These are phyloP conservation scores for Sipha maydis DNA, from an alignment of 2,888 invertebrate species.

Conservation along the genomic window DNA sequence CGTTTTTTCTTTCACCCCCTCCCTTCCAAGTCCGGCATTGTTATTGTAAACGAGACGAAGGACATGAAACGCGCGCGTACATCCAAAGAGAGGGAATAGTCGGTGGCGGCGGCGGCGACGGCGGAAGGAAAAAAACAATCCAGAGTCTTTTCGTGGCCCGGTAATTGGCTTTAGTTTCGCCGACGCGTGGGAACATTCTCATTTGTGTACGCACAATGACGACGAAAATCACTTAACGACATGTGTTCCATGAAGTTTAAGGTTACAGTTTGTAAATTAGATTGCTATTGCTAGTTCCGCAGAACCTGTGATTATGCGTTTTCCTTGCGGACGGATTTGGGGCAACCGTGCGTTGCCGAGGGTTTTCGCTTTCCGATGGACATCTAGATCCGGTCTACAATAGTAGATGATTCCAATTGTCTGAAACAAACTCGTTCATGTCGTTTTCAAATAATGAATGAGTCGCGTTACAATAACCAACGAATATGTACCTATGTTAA, in stretches of 20 bases:
- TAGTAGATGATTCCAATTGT: not conserved
- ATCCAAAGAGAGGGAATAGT: not conserved
- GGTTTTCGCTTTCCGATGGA: slow-evolving; percentile 39
- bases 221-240: slow-evolving; percentile 61
- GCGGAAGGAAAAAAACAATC: slow-evolving; percentile 38
- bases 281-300: slow-evolving; percentile 19
- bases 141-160: slow-evolving; percentile 54
- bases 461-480: not conserved
- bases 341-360: slow-evolving; percentile 27
- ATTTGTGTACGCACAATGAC: slow-evolving; percentile 61
- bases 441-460: not conserved
- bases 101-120: not conserved
- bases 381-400: slow-evolving; percentile 37
- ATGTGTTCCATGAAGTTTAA: slow-evolving; percentile 51
- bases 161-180: slow-evolving; percentile 62
- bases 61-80: slow-evolving; percentile 10
- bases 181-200: slow-evolving; percentile 62
- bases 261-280: slow-evolving; percentile 55
- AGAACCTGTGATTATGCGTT: slow-evolving; percentile 26
- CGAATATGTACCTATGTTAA: not conserved
- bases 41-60: slow-evolving; percentile 55
- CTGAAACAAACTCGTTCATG: not conserved
- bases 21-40: slow-evolving; percentile 36
- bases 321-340: slow-evolving; percentile 32
- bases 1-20: not conserved